These are phyloP conservation scores for Tachina lurida DNA, from an alignment of 2,888 invertebrate species.

Conservation along the genomic window DNA sequence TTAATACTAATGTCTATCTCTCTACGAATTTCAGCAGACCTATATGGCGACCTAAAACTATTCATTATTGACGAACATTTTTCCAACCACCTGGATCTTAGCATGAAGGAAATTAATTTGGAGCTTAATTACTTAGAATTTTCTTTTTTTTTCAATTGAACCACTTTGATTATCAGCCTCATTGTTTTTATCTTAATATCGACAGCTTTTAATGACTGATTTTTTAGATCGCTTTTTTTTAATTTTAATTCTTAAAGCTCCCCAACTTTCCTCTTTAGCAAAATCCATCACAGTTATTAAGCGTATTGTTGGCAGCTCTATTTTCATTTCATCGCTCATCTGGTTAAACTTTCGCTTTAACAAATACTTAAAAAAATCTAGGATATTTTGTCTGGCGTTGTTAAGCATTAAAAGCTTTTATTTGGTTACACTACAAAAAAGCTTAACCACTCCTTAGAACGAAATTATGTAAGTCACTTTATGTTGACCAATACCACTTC, in stretches of 20 bases:
- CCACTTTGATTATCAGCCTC: no score
- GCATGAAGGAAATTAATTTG: no score
- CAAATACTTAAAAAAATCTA: constrained; percentile 60
- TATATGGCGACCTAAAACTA: no score
- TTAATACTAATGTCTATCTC: no score
- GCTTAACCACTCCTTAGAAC: constrained; percentile 70
- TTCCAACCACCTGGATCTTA: no score
- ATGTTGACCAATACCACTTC: constrained; percentile 67
- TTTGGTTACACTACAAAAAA: constrained; percentile 54
- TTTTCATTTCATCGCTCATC: constrained; percentile 23
- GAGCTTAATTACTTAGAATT: no score
- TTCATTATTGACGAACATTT: no score
- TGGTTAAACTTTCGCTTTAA: constrained; percentile 47
- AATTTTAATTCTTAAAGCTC: neutral
- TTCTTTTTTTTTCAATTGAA: no score
- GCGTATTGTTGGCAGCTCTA: constrained; percentile 28
- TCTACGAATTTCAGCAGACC: no score
- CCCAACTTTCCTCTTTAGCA: neutral
- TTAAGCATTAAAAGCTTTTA: constrained; percentile 58
- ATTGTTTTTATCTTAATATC: no score
- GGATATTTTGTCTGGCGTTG: constrained; percentile 58
- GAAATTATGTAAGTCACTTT: constrained; percentile 70
- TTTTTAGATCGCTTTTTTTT: no score
- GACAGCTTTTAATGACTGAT: no score
- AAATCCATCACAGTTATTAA: neutral